Evolutionary conservation across 2,113 vertebrate species (phyloP).

Genomic region (Dermatemys mawii): DNA sequence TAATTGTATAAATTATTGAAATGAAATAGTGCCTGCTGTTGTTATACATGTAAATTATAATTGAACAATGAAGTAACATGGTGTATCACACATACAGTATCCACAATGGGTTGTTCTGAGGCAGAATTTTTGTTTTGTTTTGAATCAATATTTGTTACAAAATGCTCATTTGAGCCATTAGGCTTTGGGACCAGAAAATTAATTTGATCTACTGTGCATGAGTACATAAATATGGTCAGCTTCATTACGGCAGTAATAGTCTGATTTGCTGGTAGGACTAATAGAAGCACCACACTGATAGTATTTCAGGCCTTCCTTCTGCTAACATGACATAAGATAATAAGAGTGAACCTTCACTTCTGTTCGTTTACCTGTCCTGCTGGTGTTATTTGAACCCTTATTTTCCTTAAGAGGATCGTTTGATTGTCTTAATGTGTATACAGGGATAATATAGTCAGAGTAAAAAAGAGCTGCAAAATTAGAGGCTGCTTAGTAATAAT

Average conservation of each 20-base stretch:
- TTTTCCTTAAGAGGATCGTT: slow-evolving; percentile 79
- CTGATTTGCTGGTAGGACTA: slow-evolving; percentile 66
- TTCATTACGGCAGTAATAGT: slow-evolving; percentile 65
- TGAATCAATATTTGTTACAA: not conserved
- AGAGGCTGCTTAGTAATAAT: slow-evolving; percentile 64
- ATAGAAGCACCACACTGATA: slow-evolving; percentile 52
- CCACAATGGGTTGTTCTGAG: not conserved
- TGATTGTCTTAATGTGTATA: slow-evolving; percentile 78
- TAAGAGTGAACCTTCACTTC: slow-evolving; percentile 70
- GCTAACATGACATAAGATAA: slow-evolving; percentile 65
- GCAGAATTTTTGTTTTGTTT: not conserved
- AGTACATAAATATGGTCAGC: slow-evolving; percentile 70
- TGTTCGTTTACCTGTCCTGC: slow-evolving; percentile 61
- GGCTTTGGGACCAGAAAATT: slow-evolving; percentile 65
- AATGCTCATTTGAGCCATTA: slow-evolving; percentile 52
- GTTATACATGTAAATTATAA: slow-evolving; percentile 49
- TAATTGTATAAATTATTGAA: slow-evolving; percentile 56
- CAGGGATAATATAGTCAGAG: slow-evolving; percentile 77
- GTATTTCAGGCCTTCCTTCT: slow-evolving; percentile 54
- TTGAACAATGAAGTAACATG: slow-evolving; percentile 41
- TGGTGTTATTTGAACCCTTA: slow-evolving; percentile 76
- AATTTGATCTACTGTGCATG: slow-evolving; percentile 74
- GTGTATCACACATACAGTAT: slow-evolving; percentile 26
- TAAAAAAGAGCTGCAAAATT: slow-evolving; percentile 73
- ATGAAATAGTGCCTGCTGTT: slow-evolving; percentile 35